These are phyloP conservation scores for Allacma fusca DNA, from an alignment of 2,888 invertebrate species.

Conservation along the genomic window DNA sequence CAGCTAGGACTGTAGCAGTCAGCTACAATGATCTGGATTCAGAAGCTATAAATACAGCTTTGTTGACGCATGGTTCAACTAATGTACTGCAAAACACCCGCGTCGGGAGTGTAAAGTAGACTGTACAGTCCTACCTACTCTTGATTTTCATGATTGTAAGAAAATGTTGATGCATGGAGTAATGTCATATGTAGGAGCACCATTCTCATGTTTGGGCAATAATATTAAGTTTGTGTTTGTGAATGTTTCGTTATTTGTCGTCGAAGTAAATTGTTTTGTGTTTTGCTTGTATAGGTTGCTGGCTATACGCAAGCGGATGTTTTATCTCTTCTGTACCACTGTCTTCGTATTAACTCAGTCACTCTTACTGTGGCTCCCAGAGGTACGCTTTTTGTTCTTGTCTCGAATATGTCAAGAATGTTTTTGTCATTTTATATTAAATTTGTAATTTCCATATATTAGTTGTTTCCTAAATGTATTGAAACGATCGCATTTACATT, in stretches of 20 bases:
- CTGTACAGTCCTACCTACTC: too few relatives aligned
- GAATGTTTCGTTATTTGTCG: neutral
- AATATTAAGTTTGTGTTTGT: neutral
- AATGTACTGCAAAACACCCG: neutral
- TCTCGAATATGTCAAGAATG: neutral
- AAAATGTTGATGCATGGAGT: too few relatives aligned
- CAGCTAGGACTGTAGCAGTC: too few relatives aligned
- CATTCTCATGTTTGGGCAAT: neutral
- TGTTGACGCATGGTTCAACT: neutral
- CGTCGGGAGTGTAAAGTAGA: too few relatives aligned
- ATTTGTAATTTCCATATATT: neutral
- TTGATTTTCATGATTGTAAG: too few relatives aligned
- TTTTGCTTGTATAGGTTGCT: slow-evolving; percentile 64
- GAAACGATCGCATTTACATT: too few relatives aligned
- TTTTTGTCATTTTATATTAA: neutral
- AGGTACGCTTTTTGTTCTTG: slow-evolving; percentile 63
- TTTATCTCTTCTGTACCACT: slow-evolving; percentile 67
- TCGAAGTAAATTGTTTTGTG: slow-evolving; percentile 2
- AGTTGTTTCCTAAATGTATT: neutral
- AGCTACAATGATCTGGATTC: neutral
- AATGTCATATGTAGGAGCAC: too few relatives aligned
- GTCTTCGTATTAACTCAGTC: slow-evolving; percentile 67
- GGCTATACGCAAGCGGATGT: slow-evolving; percentile 70
- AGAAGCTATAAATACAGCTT: slow-evolving; percentile 13
- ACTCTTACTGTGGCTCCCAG: slow-evolving; percentile 67